Evolutionary conservation across 2,113 vertebrate species (phyloP).

Genomic region (Raphicerus campestris): DNA sequence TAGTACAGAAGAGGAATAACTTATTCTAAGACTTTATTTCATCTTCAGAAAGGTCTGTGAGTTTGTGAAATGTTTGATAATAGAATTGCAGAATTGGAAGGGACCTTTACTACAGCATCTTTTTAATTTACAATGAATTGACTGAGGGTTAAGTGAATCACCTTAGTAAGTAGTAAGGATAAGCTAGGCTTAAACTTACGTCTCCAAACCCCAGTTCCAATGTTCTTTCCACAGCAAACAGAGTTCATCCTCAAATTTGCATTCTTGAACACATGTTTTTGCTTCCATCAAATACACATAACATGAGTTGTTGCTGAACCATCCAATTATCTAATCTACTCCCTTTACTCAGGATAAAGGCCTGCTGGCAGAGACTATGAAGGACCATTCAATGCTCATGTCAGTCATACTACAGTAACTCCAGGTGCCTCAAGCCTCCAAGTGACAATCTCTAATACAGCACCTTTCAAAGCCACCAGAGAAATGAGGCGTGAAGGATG

Average conservation of each 20-base stretch:
- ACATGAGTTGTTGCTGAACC: conserved; percentile 46
- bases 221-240: conserved; percentile 14
- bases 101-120: background rate
- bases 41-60: background rate
- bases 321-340: conserved; percentile 60
- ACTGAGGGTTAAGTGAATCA: background rate
- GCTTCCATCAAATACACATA: conserved; percentile 43
- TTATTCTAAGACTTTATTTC: background rate
- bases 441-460: conserved; percentile 48
- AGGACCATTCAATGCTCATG: conserved; percentile 26
- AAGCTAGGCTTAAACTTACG: background rate
- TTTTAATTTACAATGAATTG: background rate
- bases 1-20: background rate
- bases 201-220: background rate
- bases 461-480: conserved; percentile 45
- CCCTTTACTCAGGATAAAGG: conserved; percentile 36
- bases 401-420: conserved; percentile 47
- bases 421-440: conserved; percentile 15
- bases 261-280: conserved; percentile 57
- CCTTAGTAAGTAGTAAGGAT: background rate
- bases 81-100: background rate
- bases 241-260: conserved; percentile 34
- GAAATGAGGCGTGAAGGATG: conserved; percentile 29
- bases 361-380: conserved; percentile 28
- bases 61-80: background rate